phyloP scores from a whole-genome alignment of 2,113 vertebrate species.

The Isichthys henryi region DNA sequence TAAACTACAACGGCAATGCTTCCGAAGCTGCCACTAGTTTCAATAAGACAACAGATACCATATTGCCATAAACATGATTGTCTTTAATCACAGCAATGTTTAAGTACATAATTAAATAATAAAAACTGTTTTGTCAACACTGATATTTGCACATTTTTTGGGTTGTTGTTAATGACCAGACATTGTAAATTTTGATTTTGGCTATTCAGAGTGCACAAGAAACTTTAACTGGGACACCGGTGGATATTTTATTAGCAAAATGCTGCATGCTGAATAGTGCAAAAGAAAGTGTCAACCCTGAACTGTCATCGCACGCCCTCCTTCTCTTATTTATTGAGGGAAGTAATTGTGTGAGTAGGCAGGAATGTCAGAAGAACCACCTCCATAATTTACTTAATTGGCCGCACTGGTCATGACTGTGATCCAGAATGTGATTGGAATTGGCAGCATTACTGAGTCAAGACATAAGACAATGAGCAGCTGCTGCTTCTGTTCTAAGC shows the following conservation, averaged over 20 bases:
- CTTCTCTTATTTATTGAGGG: not conserved
- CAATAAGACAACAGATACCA: not conserved
- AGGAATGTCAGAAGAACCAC: not conserved
- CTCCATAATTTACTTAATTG: not conserved
- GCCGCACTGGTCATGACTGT: not conserved
- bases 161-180: not conserved
- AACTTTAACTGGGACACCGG: constrained; percentile 6
- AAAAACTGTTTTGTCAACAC: not conserved
- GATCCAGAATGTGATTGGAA: not conserved
- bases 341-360: not conserved
- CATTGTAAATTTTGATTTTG: not conserved
- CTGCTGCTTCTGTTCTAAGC: not conserved
- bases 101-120: constrained; percentile 1
- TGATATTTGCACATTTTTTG: constrained; percentile 1
- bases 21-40: not conserved
- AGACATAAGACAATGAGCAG: not conserved
- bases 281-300: not conserved
- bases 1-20: not conserved
- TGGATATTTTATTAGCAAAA: constrained; percentile 5
- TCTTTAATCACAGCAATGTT: constrained; percentile 11
- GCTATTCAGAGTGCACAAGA: not conserved
- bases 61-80: constrained; percentile 6
- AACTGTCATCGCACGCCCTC: not conserved
- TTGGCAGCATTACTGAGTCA: not conserved
- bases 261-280: constrained; percentile 13